Base-by-base conservation (phyloP, 2,113 vertebrate genomes). In the Tonatia bakeri region DNA sequence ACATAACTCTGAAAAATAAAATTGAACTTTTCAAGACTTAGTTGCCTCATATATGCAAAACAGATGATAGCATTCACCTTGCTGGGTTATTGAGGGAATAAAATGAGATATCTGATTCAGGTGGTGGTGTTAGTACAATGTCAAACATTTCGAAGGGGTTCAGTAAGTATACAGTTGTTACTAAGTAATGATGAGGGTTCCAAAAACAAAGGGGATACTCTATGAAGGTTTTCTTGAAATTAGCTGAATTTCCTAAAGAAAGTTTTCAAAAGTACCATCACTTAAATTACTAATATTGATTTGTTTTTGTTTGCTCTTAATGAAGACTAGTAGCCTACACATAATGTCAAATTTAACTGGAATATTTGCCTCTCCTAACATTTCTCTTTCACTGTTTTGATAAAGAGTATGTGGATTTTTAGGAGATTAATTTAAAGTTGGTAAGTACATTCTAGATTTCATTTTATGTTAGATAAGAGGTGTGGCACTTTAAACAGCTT, bases 371-470 rank as follows among this genome's bases (percentile, higher is more conserved):
- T 93, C 45, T 40, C 20, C 19, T 80, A 22, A 45, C 13, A 56
- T 24, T 87, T 90, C 22, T 93, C 47, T 92, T 81, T 50, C n/a
- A 24, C 64, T 90, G n/a, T 96, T 96, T 90, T 95, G 24, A 52
- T 67, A 54, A 84, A 47, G 36, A 82, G 5, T 61, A 3, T 69
- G 13, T 73, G 26, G 45, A 52, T 77, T 52, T 97, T 93, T 87
- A 31, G 79, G 56, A 92, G 76, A 52, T 43, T 64, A 72, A 33
- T 83, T n/a, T 36, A 33, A 70, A 92, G 52, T 92, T 83, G 70
- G 12, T 84, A 87, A 65, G 2, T 90, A 24, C 7, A 19, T 85
- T 91, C 47, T 56, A n/a, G 26, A 61, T 94, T 92, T 94, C n/a
- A 12, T 67, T 93, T 95, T 77, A 56, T 33, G 36, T 73, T 45